Evolutionary conservation across 2,113 vertebrate species (phyloP), one percentile per base, ranked within the genome.

Genomic region (Empidonax traillii): DNA sequence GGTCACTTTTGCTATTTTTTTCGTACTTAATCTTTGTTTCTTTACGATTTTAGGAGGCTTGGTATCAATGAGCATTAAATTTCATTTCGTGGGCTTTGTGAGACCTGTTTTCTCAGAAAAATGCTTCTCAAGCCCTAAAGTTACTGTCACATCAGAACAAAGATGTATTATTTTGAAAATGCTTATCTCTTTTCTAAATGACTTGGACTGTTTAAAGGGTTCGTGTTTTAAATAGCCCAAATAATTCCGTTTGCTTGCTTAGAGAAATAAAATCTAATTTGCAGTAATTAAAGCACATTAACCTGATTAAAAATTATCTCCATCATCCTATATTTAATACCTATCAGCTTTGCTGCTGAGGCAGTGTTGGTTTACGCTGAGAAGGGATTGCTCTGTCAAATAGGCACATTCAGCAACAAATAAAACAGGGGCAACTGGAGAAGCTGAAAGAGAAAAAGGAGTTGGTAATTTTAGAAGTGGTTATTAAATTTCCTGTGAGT

Each of bases 211-310:
- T 47, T 88, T 46, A 28, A 76, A 85, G 85, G 41, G 24, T 27
- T 86, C 2, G 2, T 62, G 59, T 65, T 94, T 89, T 78, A 93
- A 92, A 81, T 52, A 96, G 61, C 61, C n/a, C 47, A 92, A 75
- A 78, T 84, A 92, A 96, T 89, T 44, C 68, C 0, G 0, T 75
- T 92, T 84, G 69, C 72, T 90, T 90, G 30, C 88, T 94, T 89
- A 92, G 79, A 78, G 88, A 85, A 92, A 94, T 92, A 58, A 97
- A 84, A 97, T 94, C 94, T 95, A 93, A 94, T 96, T 96, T 93
- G 61, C 22, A 61, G 83, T 86, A 93, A 97, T 95, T 96, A 94
- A 90, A 95, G 88, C 65, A 75, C 93, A 89, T 94, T 96, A 94
- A 88, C 87, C 61, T 97, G 90, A 96, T 96, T 94, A 94, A 95